Evolutionary conservation across 2,113 vertebrate species (phyloP).

Genomic region (Agapornis roseicollis): DNA sequence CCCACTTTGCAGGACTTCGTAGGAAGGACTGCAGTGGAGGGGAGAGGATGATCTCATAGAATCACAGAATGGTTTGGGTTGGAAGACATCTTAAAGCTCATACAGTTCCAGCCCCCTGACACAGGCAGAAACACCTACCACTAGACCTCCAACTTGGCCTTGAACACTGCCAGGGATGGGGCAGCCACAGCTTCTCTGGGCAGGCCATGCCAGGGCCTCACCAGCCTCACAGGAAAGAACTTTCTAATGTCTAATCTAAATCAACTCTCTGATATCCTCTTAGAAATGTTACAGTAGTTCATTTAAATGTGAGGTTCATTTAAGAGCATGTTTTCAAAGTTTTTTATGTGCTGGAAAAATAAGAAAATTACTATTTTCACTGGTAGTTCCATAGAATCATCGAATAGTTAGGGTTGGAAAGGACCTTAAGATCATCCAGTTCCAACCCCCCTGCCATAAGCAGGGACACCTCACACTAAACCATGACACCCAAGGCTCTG

Average conservation of each 20-base stretch:
- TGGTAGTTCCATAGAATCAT: too few species aligned
- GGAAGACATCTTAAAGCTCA: not conserved
- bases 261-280: not conserved
- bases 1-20: not conserved
- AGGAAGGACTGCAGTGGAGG: not conserved
- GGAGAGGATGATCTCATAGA: not conserved
- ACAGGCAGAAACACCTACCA: not conserved
- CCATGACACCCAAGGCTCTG: too few species aligned
- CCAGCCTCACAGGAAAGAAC: not conserved
- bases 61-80: not conserved
- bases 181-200: not conserved
- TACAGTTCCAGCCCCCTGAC: not conserved
- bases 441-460: too few species aligned
- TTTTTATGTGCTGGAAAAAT: not conserved
- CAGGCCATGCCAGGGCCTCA: fast-evolving
- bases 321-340: not conserved
- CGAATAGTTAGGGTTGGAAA: too few species aligned
- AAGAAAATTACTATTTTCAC: fast-evolving
- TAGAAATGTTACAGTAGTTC: not conserved
- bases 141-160: not conserved
- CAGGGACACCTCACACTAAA: too few species aligned
- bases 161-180: not conserved
- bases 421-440: too few species aligned
- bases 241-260: not conserved
- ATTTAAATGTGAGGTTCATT: not conserved